Base-by-base conservation (phyloP, 23 tunicate genomes). In the Botrylloides violaceus region DNA sequence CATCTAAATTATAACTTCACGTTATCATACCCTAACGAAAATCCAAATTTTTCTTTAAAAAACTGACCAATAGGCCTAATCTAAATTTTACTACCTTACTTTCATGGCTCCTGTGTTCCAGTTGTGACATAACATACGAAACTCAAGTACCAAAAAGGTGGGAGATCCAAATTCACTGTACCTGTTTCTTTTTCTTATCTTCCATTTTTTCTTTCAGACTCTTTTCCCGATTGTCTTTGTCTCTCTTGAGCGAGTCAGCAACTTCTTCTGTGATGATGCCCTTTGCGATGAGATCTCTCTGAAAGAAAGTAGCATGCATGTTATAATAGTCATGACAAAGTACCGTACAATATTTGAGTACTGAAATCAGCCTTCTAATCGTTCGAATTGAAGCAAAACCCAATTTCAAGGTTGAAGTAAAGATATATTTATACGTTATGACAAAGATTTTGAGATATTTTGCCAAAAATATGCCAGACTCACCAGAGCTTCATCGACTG, bases 401-500 rank as follows among this genome's bases (percentile, higher is more conserved):
- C n/a, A n/a, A n/a, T n/a, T n/a, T n/a, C n/a, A n/a, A n/a, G 28
- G 27, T 66, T 37, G 2, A 71, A 12, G 23, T 15, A 9, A 21
- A 18, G 23, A 18, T n/a, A 60, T 60, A 21, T n/a, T 12, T 21
- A 12, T 27, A 60, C 65, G 21, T 60, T 12, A 60, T 15, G 23
- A 60, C 21, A 7, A 60, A n/a, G 22, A 18, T 60, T n/a, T 12
- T 21, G 22, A 60, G 7, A n/a, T 9, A 60, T n/a, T n/a, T n/a
- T n/a, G n/a, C n/a, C n/a, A n/a, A 25, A 65, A 18, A 29, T 0
- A 20, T n/a, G 1, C 15, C 24, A 71, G 18, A 38, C 76, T 86
- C 32, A 80, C 95, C 73, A 87, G 61, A 43, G 77, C 95, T 34
- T 87, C 95, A 30, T 80, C 95, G n/a, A 80, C 72, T 31, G 95